Evolutionary conservation across 2,888 invertebrate genomes (phyloP).

Genomic region (Ornithoptera priamus): DNA sequence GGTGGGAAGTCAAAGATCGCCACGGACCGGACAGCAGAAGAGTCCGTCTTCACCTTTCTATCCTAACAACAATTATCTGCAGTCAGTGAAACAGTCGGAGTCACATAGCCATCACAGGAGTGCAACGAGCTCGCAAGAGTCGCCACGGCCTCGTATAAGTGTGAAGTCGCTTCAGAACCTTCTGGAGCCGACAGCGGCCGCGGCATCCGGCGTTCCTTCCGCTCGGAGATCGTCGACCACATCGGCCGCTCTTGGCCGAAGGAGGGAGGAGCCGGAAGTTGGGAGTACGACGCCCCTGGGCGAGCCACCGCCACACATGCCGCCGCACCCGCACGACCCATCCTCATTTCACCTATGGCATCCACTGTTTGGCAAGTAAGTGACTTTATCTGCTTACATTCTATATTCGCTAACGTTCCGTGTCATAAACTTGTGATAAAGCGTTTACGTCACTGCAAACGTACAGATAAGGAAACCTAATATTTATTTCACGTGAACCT

Average conservation of each 20-base stretch:
- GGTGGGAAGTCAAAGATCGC: constrained; percentile 63
- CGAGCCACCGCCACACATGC: constrained; percentile 60
- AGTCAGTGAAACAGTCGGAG: constrained; percentile 63
- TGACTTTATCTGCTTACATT: constrained; percentile 38
- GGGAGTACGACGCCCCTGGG: constrained; percentile 83
- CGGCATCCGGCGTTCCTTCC: constrained; percentile 57
- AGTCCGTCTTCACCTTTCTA: constrained; percentile 70
- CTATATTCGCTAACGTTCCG: background rate
- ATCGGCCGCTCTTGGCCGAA: constrained; percentile 65
- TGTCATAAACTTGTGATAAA: background rate
- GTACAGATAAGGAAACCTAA: background rate
- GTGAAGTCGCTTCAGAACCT: constrained; percentile 83
- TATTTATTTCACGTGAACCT: background rate
- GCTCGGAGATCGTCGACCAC: constrained; percentile 60
- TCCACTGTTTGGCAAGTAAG: constrained; percentile 92
- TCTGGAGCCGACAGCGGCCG: constrained; percentile 75
- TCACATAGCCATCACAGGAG: constrained; percentile 48
- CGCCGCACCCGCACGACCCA: constrained; percentile 70
- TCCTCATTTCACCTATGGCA: constrained; percentile 89
- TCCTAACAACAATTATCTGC: constrained; percentile 70
- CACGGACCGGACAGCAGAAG: constrained; percentile 60
- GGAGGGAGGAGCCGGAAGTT: constrained; percentile 81
- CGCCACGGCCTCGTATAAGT: constrained; percentile 80
- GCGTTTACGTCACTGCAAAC: background rate
- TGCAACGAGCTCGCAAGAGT: constrained; percentile 59